Evolutionary conservation across 1,140 invertebrate genomes (phyloP).

Genomic region (Neodiprion fabricii): DNA sequence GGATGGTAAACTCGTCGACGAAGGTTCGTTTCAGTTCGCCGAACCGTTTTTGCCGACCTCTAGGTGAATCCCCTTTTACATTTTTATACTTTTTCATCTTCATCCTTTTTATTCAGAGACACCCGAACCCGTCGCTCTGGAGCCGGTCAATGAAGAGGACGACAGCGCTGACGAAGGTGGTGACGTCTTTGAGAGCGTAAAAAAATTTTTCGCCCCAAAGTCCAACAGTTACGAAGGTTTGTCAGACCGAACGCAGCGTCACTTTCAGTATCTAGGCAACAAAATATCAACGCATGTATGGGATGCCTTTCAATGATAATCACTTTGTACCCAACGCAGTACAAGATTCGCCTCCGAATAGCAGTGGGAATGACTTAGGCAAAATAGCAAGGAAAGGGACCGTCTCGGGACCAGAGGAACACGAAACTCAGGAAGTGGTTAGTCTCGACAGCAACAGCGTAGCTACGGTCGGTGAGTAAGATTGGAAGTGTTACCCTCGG

Average conservation of each 20-base stretch:
- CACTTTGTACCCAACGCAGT: background rate
- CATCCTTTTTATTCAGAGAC: background rate
- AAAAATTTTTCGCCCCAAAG: constrained; percentile 29
- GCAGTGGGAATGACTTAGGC: background rate
- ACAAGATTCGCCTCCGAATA: too few species aligned
- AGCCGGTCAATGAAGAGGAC: background rate
- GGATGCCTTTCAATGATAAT: background rate
- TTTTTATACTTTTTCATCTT: background rate
- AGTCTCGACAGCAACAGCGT: background rate
- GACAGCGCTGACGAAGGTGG: constrained; percentile 35
- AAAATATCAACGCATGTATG: too few species aligned
- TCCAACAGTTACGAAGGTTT: background rate
- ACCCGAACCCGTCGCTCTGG: background rate
- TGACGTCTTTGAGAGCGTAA: constrained; percentile 42
- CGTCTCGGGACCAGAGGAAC: constrained; percentile 9
- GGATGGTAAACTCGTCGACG: constrained; percentile 50
- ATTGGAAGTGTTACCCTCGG: background rate
- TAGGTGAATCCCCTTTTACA: background rate
- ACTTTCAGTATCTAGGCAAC: background rate
- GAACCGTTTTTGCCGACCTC: background rate
- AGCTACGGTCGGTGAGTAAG: constrained; percentile 8
- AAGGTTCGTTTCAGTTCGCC: constrained; percentile 36
- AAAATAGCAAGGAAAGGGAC: constrained; percentile 7
- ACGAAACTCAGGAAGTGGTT: background rate
- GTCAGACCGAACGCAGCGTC: background rate